Evolutionary conservation across 2,888 invertebrate genomes (phyloP), one percentile per base, ranked within the genome.

Genomic region (Nomada ferruginata): DNA sequence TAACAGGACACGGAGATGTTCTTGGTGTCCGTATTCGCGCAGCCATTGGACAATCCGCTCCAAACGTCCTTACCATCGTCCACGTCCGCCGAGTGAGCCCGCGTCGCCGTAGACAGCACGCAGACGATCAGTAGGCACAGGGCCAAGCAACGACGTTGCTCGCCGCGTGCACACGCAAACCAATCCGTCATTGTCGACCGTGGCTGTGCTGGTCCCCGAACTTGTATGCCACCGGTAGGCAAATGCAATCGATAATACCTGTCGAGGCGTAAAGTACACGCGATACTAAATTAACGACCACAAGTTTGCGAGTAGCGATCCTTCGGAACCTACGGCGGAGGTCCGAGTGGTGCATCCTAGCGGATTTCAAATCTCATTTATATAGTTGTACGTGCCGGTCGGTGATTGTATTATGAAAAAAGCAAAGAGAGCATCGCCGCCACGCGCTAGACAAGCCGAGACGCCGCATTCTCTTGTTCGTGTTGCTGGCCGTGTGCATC

Each of bases 1-100:
- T 95, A 95, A 83, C 95, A 95, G 5, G 95, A 91, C 9, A 95
- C 90, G 18, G 94, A 93, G 11, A 90, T 85, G 80, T 94, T 93
- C 23, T 92, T 93, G 10, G 90, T 78, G 61, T 90, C 91, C 5
- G 88, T 82, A 9, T 69, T 66, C n/a, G 85, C 79, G 73, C 92
- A 92, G 4, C 70, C 61, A 2, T 60, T 61, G 1, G 92, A 87
- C 29, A 90, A 89, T 36, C 89, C 91, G 60, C 80, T 86, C 91
- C 88, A 92, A 15, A 82, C 63, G 42, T 84, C 77, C 72, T 82
- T 86, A 47, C 82, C 78, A 36, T 82, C 85, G 63, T 81, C 68
- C 18, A 60, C 18, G 15, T 70, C 65, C 13, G 52, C 61, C 18
- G 72, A 26, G 69, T 53, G 55, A 7, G 47, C 61, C 5, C 10